Conservation (phyloP, 2,888 invertebrate species). For the Molanna angustata region DNA sequence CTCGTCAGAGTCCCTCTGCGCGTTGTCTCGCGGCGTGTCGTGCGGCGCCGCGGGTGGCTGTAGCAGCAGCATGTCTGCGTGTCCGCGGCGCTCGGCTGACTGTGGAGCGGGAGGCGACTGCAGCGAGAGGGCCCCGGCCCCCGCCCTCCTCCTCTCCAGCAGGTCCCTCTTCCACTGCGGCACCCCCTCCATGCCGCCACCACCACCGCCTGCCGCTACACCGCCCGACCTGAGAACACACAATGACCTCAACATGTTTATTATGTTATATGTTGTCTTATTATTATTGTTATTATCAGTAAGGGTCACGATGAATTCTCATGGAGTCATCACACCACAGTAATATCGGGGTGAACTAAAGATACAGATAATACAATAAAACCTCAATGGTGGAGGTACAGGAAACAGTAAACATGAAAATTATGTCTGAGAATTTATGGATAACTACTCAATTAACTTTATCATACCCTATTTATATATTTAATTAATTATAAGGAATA, state of each 20-base stretch:
- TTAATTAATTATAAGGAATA: no score
- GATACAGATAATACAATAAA: no score
- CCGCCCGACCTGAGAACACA: slow-evolving; percentile 42
- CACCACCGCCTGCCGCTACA: slow-evolving; percentile 26
- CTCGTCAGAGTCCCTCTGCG: slow-evolving; percentile 49
- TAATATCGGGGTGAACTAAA: no score
- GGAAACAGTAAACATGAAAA: no score
- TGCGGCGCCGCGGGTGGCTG: slow-evolving; percentile 37
- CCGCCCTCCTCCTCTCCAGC: slow-evolving; percentile 66
- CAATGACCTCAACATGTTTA: no score
- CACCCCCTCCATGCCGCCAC: slow-evolving; percentile 42
- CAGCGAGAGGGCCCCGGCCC: slow-evolving; percentile 20
- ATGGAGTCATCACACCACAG: no score
- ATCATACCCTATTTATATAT: no score
- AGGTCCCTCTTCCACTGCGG: slow-evolving; percentile 85
- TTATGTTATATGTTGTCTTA: no score
- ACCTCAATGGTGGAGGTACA: no score
- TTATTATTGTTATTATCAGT: no score
- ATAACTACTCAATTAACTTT: no score
- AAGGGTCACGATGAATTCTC: background rate
- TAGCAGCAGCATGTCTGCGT: slow-evolving; percentile 36
- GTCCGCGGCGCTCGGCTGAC: slow-evolving; percentile 40
- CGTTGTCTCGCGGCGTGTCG: slow-evolving; percentile 34
- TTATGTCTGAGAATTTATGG: no score
- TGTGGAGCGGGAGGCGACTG: slow-evolving; percentile 29